phyloP scores from a whole-genome alignment of 2,888 invertebrate species.

The Opisthograptis luteolata region DNA sequence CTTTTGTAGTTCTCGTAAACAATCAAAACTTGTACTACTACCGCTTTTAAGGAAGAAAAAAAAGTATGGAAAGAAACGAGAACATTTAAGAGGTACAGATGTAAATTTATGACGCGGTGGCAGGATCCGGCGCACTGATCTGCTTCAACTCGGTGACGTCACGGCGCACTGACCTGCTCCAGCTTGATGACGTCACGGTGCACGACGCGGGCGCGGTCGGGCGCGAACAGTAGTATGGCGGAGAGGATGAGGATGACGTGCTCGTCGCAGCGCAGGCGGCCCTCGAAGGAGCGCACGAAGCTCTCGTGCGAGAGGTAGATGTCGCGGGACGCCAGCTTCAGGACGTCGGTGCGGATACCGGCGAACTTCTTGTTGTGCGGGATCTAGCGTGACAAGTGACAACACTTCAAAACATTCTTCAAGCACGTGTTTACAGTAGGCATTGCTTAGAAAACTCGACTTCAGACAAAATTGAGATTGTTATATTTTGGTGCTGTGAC shows the following conservation, averaged over 20 bases:
- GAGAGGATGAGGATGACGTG: slow-evolving; percentile 95
- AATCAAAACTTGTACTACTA: no score
- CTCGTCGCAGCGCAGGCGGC: slow-evolving; percentile 92
- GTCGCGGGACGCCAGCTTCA: slow-evolving; percentile 95
- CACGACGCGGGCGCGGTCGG: slow-evolving; percentile 90
- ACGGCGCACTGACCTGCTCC: slow-evolving; percentile 87
- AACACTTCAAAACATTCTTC: no score
- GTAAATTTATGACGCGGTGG: no score
- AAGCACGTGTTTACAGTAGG: neutral
- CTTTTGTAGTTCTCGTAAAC: no score
- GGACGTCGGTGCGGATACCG: slow-evolving; percentile 93
- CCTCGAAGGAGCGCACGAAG: slow-evolving; percentile 93
- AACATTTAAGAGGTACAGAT: no score
- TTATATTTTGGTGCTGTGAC: no score
- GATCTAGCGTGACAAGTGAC: slow-evolving; percentile 86
- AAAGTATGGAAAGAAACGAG: no score
- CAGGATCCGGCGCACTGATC: no score
- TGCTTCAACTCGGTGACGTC: no score
- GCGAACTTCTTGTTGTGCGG: slow-evolving; percentile 91
- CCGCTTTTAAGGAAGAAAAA: no score
- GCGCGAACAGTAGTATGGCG: slow-evolving; percentile 95
- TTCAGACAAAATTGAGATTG: no score
- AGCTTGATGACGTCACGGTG: slow-evolving; percentile 93
- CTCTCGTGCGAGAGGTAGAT: slow-evolving; percentile 93
- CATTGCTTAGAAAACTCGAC: no score